Evolutionary conservation across 1,140 invertebrate species (phyloP), one percentile per base, ranked within the genome.

Genomic region (Mercenaria mercenaria): DNA sequence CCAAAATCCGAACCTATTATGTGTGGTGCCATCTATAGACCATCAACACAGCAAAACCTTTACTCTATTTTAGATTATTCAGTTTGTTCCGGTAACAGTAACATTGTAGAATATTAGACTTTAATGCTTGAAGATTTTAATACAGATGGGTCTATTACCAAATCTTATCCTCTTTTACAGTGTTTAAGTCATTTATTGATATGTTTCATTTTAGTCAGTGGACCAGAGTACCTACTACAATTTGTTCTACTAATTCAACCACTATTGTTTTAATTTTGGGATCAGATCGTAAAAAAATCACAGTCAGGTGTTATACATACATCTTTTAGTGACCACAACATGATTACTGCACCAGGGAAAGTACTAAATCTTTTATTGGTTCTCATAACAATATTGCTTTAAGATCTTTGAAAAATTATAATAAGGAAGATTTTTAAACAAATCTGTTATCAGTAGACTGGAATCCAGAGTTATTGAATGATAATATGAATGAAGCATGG

Each of bases 91-190:
- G 26, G n/a, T 39, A 74, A 15, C 29, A 74, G 4, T 74, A n/a
- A 85, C n/a, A 50, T 85, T 61, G 50, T 37, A 34, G 67, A 85
- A 74, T 74, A 85, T 85, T 67, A 85, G 74, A 85, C 83, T 29
- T 32, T 85, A 61, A 52, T 74, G 32, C 41, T 85, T 39, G 67
- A 67, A 37, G 64, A 85, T 74, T 85, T 85, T 72, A 74, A 72
- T 37, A 85, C 83, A 69, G 64, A 85, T 74, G 50, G 74, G 34
- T 83, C 61, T 32, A 32, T 37, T 47, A 15, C 34, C 23, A 43
- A 83, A 29, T 67, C 56, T 43, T 83, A 47, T 43, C 41, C 81
- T 67, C 81, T 67, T 83, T 39, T 83, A 41, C 18, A 67, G 26
- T 41, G 59, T 26, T 83, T 83, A 77, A 41, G 37, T 77, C 11